Base-by-base conservation (phyloP, 2,113 vertebrate species). In the Atherinomorus stipes region DNA sequence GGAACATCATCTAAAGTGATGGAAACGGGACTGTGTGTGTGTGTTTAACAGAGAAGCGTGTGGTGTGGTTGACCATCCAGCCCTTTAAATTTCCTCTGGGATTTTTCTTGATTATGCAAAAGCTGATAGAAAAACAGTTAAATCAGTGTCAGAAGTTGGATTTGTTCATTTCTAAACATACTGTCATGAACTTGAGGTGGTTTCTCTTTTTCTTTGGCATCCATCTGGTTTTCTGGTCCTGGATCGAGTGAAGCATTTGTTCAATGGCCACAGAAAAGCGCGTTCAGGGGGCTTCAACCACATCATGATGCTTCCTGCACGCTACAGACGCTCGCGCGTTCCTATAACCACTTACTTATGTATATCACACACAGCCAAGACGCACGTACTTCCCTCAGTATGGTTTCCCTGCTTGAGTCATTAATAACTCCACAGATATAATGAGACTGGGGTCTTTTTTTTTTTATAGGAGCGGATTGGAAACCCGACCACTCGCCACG, bases 401-500 rank as follows among this genome's bases (percentile, higher is more conserved):
- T 40, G 51, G 64, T 6, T 12, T 18, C 4, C 15, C 18, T 0
- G 15, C 21, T 51, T 9, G 51, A 16, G 23, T 1, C 23, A 62
- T 52, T 62, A 52, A 28, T 65, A 40, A 57, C 72, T 28, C 0
- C 15, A 38, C 56, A 61, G 23, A 65, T 25, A 57, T 61, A 22
- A 34, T 15, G 5, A 22, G 9, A 16, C 7, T 0, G 11, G 58
- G 42, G 22, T 19, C n/a, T n/a, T n/a, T n/a, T n/a, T n/a, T n/a
- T n/a, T 52, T 42, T 21, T 11, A 23, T 5, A 23, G 38, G 12
- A 50, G 44, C 12, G 21, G 53, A 68, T 47, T 52, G 57, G 71
- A 59, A 85, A 82, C 62, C 31, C 53, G 53, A 80, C 64, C 63
- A n/a, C 59, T 84, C 81, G 89, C 82, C 90, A 90, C 90, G 85